phyloP scores from a whole-genome alignment of 2,113 vertebrate species.

The Dinomys branickii region DNA sequence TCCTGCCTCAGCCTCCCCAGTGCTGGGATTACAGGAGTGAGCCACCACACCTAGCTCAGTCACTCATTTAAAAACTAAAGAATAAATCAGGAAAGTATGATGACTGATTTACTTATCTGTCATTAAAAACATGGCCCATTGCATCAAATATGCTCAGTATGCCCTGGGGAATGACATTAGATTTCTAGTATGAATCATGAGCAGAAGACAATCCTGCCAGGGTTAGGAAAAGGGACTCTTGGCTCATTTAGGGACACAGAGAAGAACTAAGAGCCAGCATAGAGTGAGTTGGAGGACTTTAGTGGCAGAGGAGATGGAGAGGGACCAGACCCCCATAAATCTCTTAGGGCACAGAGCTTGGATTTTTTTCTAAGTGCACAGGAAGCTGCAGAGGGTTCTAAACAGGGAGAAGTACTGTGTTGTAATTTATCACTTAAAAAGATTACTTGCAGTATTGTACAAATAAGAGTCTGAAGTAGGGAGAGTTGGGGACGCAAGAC shows the following conservation, averaged over 20 bases:
- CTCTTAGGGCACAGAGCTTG: not conserved
- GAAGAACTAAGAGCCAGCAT: constrained; percentile 33
- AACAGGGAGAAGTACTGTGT: not conserved
- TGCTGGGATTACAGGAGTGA: no score
- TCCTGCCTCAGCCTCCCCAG: no score
- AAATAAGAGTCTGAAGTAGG: not conserved
- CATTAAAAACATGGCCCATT: not conserved
- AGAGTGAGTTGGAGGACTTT: not conserved
- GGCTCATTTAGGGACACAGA: not conserved
- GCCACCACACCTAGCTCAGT: not conserved
- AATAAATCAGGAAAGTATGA: constrained; percentile 40
- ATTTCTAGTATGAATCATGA: constrained; percentile 33
- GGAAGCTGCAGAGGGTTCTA: not conserved
- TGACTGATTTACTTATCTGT: constrained; percentile 56
- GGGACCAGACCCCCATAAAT: not conserved
- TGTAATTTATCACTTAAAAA: constrained; percentile 49
- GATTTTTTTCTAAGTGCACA: constrained; percentile 34
- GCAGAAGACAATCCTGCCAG: not conserved
- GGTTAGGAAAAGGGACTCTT: not conserved
- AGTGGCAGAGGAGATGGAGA: not conserved
- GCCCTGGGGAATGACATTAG: not conserved
- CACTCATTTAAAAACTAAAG: constrained; percentile 49
- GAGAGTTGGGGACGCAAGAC: constrained; percentile 29
- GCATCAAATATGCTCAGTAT: not conserved
- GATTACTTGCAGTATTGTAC: not conserved